Conservation (phyloP, 2,888 invertebrate species). For the Ochlodes sylvanus region DNA sequence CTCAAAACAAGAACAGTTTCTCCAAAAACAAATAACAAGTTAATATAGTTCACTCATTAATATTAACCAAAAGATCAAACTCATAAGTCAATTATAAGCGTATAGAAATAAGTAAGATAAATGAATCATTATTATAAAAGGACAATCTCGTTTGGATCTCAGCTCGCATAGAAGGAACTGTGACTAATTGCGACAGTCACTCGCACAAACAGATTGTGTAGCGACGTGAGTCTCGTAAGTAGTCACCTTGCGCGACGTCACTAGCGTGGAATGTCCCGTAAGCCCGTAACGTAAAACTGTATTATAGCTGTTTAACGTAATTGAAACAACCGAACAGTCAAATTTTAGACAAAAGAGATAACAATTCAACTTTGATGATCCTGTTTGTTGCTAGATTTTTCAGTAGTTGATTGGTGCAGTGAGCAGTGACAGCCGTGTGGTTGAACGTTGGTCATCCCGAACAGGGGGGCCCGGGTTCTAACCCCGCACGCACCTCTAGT, state of each 20-base stretch:
- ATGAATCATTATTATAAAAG: too few relatives aligned
- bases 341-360: neutral
- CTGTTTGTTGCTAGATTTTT: neutral
- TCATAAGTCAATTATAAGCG: too few relatives aligned
- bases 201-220: neutral
- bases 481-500: too few relatives aligned
- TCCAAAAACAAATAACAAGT: too few relatives aligned
- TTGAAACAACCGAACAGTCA: neutral
- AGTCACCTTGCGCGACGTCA: slow-evolving; percentile 13
- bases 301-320: neutral
- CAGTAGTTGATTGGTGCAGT: neutral
- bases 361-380: neutral
- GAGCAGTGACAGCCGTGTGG: too few relatives aligned
- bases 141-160: neutral
- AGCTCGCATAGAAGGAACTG: neutral
- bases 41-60: too few relatives aligned
- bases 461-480: too few relatives aligned
- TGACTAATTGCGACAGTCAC: neutral
- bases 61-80: too few relatives aligned
- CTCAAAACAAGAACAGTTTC: too few relatives aligned
- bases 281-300: slow-evolving; percentile 15
- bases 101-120: too few relatives aligned
- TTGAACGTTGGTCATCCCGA: too few relatives aligned
- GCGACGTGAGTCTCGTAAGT: slow-evolving; percentile 3
- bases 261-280: slow-evolving; percentile 8